Percentiles rank a stretch among this genome's conserved stretches.
Conservation (phyloP, 23 tunicate species). For the Halocynthia roretzi region DNA sequence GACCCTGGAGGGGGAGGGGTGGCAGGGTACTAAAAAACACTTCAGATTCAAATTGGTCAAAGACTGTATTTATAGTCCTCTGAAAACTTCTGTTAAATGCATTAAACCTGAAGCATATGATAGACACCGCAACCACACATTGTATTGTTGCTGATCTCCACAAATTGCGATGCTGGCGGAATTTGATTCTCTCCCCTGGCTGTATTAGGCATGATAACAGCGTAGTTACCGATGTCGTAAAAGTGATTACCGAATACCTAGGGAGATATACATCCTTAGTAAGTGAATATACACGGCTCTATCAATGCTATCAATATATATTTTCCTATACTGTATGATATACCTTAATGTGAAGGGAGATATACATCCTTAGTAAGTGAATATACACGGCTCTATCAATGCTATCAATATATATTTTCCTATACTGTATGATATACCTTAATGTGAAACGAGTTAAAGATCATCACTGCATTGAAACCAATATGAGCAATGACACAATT, state of each 20-base stretch:
- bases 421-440: neutral
- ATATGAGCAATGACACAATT: slow-evolving; percentile 31
- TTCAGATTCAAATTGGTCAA: neutral
- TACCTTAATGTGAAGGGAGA: slow-evolving; percentile 15
- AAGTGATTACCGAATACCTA: slow-evolving; percentile 27
- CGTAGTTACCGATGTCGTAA: slow-evolving; percentile 35
- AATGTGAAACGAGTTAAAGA: neutral
- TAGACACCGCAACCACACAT: slow-evolving; percentile 44
- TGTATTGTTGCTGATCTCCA: slow-evolving; percentile 17
- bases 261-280: neutral
- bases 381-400: no score
- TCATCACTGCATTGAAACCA: slow-evolving; percentile 30
- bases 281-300: no score
- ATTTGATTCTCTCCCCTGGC: neutral
- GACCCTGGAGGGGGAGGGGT: no score
- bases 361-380: no score
- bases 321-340: neutral
- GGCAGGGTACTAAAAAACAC: no score
- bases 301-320: neutral
- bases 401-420: neutral
- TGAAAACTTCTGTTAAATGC: neutral
- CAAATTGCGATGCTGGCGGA: slow-evolving; percentile 1
- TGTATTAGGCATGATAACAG: slow-evolving; percentile 8
- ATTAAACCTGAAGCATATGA: slow-evolving; percentile 33
- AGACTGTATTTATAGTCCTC: neutral